Evolutionary conservation across 2,797 vertebrate species (phyloP), one percentile per base, ranked within the genome.

Genomic region (Anas acuta): DNA sequence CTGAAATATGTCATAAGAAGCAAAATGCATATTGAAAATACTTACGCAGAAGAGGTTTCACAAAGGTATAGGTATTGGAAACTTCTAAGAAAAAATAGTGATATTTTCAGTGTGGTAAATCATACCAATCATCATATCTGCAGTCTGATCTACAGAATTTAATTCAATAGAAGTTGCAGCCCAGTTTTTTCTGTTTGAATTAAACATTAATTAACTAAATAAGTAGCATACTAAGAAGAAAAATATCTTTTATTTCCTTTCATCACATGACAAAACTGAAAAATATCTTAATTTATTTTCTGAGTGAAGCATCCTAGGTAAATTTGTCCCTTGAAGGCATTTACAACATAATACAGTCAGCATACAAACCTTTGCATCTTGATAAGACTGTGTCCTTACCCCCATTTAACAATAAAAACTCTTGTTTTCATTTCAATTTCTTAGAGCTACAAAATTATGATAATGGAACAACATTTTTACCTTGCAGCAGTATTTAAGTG

Each of bases 341-440:
- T 35, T 91, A 25, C 47, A 33, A 25, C 10, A 10, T 65, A 82
- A 64, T 75, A 62, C 72, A 94, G 70, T 72, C 73, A 90, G 20
- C 64, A 17, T 72, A 33, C 77, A 96, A 93, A 87, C 87, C 85
- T 94, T 76, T 47, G 43, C 7, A 10, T 88, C 56, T 73, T 84
- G 37, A 21, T 60, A 70, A 84, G 49, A 35, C n/a, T 33, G 12
- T 49, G 2, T 41, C 23, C 15, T 75, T 81, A n/a, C 25, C 23
- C 26, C 51, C 33, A 22, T 82, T 73, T 93, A 74, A 80, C 89
- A 89, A 47, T 72, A 75, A 93, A 91, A 77, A 61, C 25, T 89
- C n/a, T 58, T 75, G 62, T 81, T 82, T 91, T 93, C 79, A 60
- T 96, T 95, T 96, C 88, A 61, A 41, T 78, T 89, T 91, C 65